Evolutionary conservation across 2,888 invertebrate genomes (phyloP), one percentile per base, ranked within the genome.

Genomic region (Drosophila cognata): DNA sequence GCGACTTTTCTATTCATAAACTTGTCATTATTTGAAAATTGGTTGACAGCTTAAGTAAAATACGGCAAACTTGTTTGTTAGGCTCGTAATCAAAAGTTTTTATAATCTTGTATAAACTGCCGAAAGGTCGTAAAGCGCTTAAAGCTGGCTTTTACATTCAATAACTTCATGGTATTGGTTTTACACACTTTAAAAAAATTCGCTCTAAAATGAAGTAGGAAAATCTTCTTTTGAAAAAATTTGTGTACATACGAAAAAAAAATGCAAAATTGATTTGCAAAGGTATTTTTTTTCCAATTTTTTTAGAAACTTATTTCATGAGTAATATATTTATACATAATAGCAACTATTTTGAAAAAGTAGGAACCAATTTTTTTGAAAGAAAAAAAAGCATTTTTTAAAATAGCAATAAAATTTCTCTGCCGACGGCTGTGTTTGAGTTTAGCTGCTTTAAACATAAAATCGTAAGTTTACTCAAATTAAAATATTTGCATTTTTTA

Each of bases 51-150:
- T 51, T 29, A 48, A 38, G 41, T 55, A 52, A 61, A 56, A 52
- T 71, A 28, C 48, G 21, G 36, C 50, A 46, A 75, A 74, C 74
- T 66, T 43, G 71, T 64, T 74, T 70, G 18, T 18, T 51, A 25
- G 46, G 28, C 67, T 55, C 56, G 60, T 46, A 73, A 66, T 50
- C 57, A 61, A 48, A 43, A 46, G 43, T 31, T 21, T 48, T n/a
- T 58, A 70, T 50, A 50, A 70, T 65, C 74, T 77, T 61, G 58
- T 64, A 64, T 73, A 77, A 77, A 29, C 68, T 53, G 11, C 38
- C 41, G 31, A 36, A 62, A 55, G 66, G 43, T 56, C 25, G 25
- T 8, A 60, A 25, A 25, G 52, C 33, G 53, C 29, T 36, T 62
- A 53, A 68, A 36, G 50, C 31, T 60, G 62, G 50, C 38, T 74